Conservation (phyloP, 2,888 invertebrate species). For the Pecten maximus region DNA sequence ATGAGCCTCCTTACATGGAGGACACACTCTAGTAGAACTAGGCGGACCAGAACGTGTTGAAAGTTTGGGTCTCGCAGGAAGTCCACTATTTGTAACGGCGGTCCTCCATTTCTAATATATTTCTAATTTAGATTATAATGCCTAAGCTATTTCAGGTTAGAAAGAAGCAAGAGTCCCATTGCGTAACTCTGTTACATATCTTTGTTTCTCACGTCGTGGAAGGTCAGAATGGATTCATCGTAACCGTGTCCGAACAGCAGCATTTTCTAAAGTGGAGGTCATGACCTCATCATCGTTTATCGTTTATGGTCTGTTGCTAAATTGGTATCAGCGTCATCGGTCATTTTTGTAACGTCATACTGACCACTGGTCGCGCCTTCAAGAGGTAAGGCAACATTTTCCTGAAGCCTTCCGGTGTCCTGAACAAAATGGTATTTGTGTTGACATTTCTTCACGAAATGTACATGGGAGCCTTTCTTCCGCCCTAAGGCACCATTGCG, state of each 20-base stretch:
- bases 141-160: constrained; percentile 59
- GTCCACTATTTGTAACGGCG: background rate
- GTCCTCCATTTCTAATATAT: background rate
- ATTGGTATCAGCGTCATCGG: too few species aligned
- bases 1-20: constrained; percentile 38
- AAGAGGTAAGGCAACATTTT: too few species aligned
- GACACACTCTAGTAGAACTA: background rate
- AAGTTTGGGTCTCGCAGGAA: background rate
- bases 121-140: constrained; percentile 45
- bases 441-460: too few species aligned
- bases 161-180: constrained; percentile 60
- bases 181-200: constrained; percentile 61
- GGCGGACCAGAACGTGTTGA: background rate
- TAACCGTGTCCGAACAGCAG: constrained; percentile 56
- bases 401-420: too few species aligned
- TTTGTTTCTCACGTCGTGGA: constrained; percentile 58
- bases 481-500: constrained; percentile 52
- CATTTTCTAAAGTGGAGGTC: constrained; percentile 51
- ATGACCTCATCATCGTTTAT: constrained; percentile 50
- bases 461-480: too few species aligned
- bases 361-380: too few species aligned
- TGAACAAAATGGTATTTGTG: too few species aligned
- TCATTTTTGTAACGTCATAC: too few species aligned
- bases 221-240: constrained; percentile 55
- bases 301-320: too few species aligned